A percentile compares a stretch with the other conserved stretches of the same genome.
Conservation (phyloP, 2,888 invertebrate species). For the Dugesia japonica region DNA sequence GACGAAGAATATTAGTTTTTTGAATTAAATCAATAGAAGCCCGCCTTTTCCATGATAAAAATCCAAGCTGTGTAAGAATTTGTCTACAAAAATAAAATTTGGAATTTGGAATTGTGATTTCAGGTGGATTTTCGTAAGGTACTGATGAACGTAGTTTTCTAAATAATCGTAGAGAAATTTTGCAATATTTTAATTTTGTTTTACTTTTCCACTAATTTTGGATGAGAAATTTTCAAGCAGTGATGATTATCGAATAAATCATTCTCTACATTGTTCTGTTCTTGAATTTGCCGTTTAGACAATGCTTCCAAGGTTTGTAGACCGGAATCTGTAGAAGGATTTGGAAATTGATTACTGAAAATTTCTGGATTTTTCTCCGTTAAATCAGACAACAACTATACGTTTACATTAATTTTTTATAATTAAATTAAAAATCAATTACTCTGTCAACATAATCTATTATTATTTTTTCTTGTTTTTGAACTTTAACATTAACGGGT, state of each 20-base stretch:
- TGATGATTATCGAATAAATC: constrained; percentile 5
- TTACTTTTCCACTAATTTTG: not conserved
- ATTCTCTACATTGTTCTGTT: not conserved
- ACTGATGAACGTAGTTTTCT: not conserved
- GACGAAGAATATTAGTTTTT: not conserved
- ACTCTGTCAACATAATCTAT: not conserved
- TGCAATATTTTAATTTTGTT: not conserved
- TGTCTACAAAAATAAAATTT: constrained; percentile 55
- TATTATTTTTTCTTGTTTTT: not conserved
- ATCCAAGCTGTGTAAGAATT: constrained; percentile 74
- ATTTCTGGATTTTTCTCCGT: not conserved
- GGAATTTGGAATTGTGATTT: not conserved
- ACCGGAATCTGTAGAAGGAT: not conserved
- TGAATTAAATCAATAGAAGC: constrained; percentile 24
- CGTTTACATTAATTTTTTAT: not conserved
- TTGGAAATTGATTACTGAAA: not conserved
- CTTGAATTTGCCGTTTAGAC: not conserved
- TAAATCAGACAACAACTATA: not conserved
- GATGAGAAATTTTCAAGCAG: constrained; percentile 2
- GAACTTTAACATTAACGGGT: not conserved
- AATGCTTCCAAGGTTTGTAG: not conserved
- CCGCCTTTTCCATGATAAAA: constrained; percentile 73
- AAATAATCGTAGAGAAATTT: too few species aligned
- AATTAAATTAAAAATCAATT: not conserved
- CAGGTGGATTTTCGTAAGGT: not conserved